These are phyloP conservation scores for Chrosomus eos DNA, from an alignment of 2,797 vertebrate genomes.

Conservation along the genomic window DNA sequence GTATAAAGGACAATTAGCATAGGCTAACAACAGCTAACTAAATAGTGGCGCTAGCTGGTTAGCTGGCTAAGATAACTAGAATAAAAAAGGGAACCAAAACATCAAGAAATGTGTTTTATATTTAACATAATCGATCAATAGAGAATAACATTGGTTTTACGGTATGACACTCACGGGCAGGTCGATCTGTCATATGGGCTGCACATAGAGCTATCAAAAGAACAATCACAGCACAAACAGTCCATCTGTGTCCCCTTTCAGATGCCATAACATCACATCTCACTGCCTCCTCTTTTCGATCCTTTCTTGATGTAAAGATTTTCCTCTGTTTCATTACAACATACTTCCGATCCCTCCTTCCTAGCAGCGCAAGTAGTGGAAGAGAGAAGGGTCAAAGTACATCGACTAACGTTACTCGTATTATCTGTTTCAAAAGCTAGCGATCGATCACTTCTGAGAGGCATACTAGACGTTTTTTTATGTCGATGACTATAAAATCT, in stretches of 20 bases:
- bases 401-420: not conserved
- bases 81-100: not conserved
- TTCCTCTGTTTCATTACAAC: conserved; percentile 66
- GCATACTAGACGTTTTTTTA: not conserved
- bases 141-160: not conserved
- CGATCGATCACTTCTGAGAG: not conserved
- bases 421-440: not conserved
- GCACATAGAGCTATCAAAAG: conserved; percentile 66
- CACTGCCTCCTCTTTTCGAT: not conserved
- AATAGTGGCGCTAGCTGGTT: not conserved
- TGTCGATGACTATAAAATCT: not conserved
- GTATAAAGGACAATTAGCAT: conserved; percentile 3
- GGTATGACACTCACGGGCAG: conserved; percentile 68
- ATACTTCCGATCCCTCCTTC: conserved; percentile 64
- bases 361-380: conserved; percentile 67
- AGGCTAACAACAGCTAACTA: conserved; percentile 31
- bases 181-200: conserved; percentile 68
- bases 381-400: conserved; percentile 72
- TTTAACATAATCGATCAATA: not conserved
- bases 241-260: not conserved
- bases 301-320: not conserved
- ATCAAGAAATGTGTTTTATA: not conserved
- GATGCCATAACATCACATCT: conserved; percentile 54
- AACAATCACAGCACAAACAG: conserved; percentile 43
- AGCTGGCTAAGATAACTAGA: not conserved